Base-by-base conservation (phyloP, 2,113 vertebrate genomes). In the Pipra filicauda region DNA sequence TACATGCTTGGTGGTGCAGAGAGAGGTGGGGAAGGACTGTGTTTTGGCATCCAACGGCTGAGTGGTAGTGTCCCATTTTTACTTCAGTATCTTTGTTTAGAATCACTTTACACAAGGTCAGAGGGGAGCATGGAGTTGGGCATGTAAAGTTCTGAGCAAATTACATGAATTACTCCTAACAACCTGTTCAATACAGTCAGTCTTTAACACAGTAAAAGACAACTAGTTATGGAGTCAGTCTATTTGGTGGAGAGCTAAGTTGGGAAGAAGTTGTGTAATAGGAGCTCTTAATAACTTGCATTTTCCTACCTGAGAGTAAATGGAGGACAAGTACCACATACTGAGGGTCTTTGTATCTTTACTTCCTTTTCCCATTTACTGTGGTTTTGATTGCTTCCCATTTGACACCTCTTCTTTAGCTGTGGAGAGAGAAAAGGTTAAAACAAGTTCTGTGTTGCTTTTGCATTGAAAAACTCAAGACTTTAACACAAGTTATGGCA, bases 1-100 rank as follows among this genome's bases (percentile, higher is more conserved):
- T 65, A 28, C 17, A 2, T 8, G 3, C 37, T 79, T 71, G 12
- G 15, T 12, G 6, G 35, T 71, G 12, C 0, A 1, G 21, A 35
- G 46, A 58, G 49, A 57, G n/a, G 1, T 39, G 11, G 19, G 35
- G 31, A 65, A 74, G 30, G 52, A 8, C 37, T 55, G 20, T 70
- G 8, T 49, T 11, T 55, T 5, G 44, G 57, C 17, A 57, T 54
- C 21, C 0, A 0, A 64, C 52, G 20, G 31, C 43, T 81, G 16
- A 5, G 3, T 22, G 41, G 2, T 35, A 12, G 11, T n/a, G 22
- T 54, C 15, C n/a, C 66, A 57, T 57, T 55, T 57, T 72, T 2
- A 64, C 24, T 51, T 57, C 0, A 5, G 6, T 62, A 5, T 30
- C 6, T 71, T 3, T 74, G 35, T 48, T 84, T 73, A 74, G 44